Conservation (phyloP, 30 jellyfish, hydroid and myxozoan genomes). For the Catostylus mosaicus region DNA sequence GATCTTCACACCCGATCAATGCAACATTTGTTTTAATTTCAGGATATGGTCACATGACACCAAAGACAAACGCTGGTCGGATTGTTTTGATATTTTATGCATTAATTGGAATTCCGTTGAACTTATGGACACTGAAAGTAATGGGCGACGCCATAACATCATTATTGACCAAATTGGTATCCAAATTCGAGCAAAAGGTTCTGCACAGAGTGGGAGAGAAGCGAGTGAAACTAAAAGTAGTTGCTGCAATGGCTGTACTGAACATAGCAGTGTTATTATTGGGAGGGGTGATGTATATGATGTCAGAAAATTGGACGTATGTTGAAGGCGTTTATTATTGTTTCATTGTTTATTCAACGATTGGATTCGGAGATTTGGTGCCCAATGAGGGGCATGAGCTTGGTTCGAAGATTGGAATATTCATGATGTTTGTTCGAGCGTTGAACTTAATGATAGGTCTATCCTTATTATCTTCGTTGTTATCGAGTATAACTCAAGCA, state of each 20-base stretch:
- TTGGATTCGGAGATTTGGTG: slow-evolving; percentile 82
- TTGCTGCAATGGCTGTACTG: slow-evolving; percentile 59
- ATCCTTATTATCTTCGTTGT: slow-evolving; percentile 59
- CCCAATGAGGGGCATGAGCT: slow-evolving; percentile 76
- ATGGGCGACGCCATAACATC: slow-evolving; percentile 68
- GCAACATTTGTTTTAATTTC: not conserved
- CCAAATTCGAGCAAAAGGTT: slow-evolving; percentile 47
- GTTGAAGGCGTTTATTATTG: slow-evolving; percentile 69
- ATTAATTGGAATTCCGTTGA: slow-evolving; percentile 69
- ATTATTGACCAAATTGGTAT: slow-evolving; percentile 18
- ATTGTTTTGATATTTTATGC: slow-evolving; percentile 65
- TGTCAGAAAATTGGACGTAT: slow-evolving; percentile 69
- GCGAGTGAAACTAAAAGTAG: slow-evolving; percentile 58
- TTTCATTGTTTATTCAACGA: slow-evolving; percentile 69
- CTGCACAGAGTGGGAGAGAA: slow-evolving; percentile 34
- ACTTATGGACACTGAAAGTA: slow-evolving; percentile 74
- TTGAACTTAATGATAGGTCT: slow-evolving; percentile 63
- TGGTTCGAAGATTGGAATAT: slow-evolving; percentile 42
- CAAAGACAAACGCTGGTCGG: slow-evolving; percentile 71
- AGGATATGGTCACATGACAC: slow-evolving; percentile 88
- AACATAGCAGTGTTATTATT: slow-evolving; percentile 61
- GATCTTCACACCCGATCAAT: not conserved
- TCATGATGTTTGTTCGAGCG: slow-evolving; percentile 76
- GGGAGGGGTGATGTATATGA: slow-evolving; percentile 72
- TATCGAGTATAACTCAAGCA: slow-evolving; percentile 68